Base-by-base conservation (phyloP, 2,888 invertebrate species). In the Drosophila colorata region DNA sequence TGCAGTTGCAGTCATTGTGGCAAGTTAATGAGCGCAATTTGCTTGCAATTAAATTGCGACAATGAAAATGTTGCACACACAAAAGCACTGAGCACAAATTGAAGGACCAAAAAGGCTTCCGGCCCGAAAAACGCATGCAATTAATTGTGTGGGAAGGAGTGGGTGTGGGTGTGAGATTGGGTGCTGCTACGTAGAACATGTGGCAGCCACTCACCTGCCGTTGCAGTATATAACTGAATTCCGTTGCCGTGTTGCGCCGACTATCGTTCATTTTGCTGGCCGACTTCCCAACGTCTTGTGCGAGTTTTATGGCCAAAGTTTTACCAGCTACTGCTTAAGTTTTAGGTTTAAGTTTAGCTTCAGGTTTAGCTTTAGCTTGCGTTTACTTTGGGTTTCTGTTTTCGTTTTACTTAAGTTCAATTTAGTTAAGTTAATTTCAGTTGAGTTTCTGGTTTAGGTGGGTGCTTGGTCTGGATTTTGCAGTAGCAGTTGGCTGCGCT, bases 191-290 rank as follows among this genome's bases (percentile, higher is more conserved):
- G 23, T 55, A 51, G 13, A 31, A 51, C 38, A 18, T 63, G 23
- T 48, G 33, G 33, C 38, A 28, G 14, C 33, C 55, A 84, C 87
- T 78, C 80, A 92, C 92, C 92, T 92, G 92, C 68, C 92, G 88
- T 75, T 92, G 92, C 69, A 92, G 90, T 66, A 92, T 92, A 75
- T 92, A 92, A 82, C 92, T 92, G 68, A 92, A 92, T 90, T 92
- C 92, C 60, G 91, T 92, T 60, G 92, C 92, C 65, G 91, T 91
- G 83, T 90, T 91, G 74, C 91, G 88, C 74, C 91, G 87, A 74
- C 88, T 92, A 67, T 91, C 91, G 78, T 89, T 89, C 91, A 92
- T 92, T 73, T 60, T 73, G 61, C 53, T 59, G 23, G 13, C 18
- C 20, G 55, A 38, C 20, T 20, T 16, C 25, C 18, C 48, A 56